A percentile compares a stretch with the other conserved stretches of the same genome.
phyloP scores from a whole-genome alignment of 2,113 vertebrate species.

The Rhynchomys soricoides region DNA sequence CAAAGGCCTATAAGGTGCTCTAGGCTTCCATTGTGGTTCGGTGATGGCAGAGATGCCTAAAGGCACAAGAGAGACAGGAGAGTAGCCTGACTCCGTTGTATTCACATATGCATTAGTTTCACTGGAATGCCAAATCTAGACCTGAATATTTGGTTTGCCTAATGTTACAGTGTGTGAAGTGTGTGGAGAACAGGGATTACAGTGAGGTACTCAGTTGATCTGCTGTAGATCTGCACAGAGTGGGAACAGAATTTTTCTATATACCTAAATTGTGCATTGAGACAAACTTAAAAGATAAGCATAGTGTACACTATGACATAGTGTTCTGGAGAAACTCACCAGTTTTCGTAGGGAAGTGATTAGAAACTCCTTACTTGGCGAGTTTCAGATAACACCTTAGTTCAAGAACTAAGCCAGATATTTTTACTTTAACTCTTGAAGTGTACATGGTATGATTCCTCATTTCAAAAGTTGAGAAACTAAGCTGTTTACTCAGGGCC shows the following conservation, averaged over 20 bases:
- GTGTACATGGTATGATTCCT: neutral
- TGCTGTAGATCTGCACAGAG: neutral
- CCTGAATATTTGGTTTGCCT: neutral
- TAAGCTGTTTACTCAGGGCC: neutral
- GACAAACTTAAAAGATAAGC: neutral
- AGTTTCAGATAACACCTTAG: neutral
- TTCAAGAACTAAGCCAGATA: slow-evolving; percentile 1
- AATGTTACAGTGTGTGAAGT: neutral
- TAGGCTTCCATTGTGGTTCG: neutral
- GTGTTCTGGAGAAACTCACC: neutral
- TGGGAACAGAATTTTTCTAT: neutral
- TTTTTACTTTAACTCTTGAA: slow-evolving; percentile 18
- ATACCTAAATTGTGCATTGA: neutral
- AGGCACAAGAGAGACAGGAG: neutral
- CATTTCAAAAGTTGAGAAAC: slow-evolving; percentile 24
- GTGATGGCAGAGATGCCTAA: neutral
- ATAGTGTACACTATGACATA: neutral
- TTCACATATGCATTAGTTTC: neutral
- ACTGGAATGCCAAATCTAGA: neutral
- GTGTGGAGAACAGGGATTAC: neutral
- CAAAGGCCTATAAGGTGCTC: neutral
- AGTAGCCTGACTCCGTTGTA: neutral
- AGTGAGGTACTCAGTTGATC: neutral
- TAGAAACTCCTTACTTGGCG: slow-evolving; percentile 18
- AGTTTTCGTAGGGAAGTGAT: neutral